phyloP scores from a whole-genome alignment of 2,888 invertebrate species.

The Andrena bicolor region DNA sequence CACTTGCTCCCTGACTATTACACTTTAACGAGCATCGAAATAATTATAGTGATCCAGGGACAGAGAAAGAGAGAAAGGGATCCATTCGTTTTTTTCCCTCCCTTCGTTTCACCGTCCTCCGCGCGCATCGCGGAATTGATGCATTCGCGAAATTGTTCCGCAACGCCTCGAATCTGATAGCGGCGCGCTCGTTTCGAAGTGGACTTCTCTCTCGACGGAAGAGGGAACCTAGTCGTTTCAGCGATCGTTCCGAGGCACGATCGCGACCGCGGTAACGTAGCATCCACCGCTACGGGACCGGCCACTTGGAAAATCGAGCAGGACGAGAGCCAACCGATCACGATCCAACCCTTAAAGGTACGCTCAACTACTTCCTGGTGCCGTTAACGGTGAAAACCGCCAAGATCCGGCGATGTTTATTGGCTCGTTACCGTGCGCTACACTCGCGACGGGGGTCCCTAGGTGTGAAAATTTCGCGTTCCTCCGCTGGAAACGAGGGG shows the following conservation, averaged over 20 bases:
- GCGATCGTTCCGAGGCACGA: slow-evolving; percentile 50
- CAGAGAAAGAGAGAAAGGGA: slow-evolving; percentile 9
- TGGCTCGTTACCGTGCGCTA: slow-evolving; percentile 66
- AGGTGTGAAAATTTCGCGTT: slow-evolving; percentile 68
- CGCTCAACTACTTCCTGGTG: slow-evolving; percentile 67
- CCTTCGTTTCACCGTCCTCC: background rate
- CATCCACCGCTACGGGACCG: slow-evolving; percentile 30
- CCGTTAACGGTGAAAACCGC: slow-evolving; percentile 69
- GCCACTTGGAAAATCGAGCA: slow-evolving; percentile 65
- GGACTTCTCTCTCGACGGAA: slow-evolving; percentile 10
- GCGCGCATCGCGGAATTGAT: slow-evolving; percentile 50
- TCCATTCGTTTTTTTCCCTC: background rate
- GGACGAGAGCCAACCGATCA: slow-evolving; percentile 68
- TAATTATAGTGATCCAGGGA: slow-evolving; percentile 72
- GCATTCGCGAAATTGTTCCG: slow-evolving; percentile 75
- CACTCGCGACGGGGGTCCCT: slow-evolving; percentile 37
- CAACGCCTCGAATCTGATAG: slow-evolving; percentile 72
- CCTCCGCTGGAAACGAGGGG: slow-evolving; percentile 21
- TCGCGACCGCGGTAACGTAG: slow-evolving; percentile 52
- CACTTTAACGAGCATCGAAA: slow-evolving; percentile 73
- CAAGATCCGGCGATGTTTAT: slow-evolving; percentile 65
- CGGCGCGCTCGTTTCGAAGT: slow-evolving; percentile 49
- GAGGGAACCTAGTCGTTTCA: slow-evolving; percentile 38
- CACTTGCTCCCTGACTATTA: slow-evolving; percentile 60
- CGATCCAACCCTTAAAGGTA: slow-evolving; percentile 71